Conservation (phyloP, 2,797 vertebrate species). For the Sebastes minor region DNA sequence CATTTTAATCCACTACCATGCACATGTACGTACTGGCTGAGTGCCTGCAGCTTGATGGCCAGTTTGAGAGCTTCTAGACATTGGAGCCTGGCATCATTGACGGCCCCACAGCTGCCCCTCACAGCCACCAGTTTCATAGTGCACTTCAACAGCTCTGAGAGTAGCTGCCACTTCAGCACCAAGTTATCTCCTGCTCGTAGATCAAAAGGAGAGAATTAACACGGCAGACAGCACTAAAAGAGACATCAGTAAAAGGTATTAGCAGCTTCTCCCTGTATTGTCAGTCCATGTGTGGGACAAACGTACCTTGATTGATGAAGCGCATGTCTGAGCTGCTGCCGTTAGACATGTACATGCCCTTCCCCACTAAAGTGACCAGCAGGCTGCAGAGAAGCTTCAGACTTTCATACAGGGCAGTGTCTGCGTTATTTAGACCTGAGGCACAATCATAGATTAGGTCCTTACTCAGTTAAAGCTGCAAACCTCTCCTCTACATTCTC, state of each 20-base stretch:
- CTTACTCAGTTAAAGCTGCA: background rate
- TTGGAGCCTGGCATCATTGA: slow-evolving; percentile 89
- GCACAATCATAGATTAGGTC: background rate
- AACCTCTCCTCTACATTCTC: background rate
- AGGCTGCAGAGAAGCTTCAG: slow-evolving; percentile 91
- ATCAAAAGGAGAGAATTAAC: background rate
- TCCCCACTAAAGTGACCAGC: slow-evolving; percentile 86
- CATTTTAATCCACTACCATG: background rate
- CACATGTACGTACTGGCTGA: slow-evolving; percentile 80
- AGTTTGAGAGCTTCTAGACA: slow-evolving; percentile 92
- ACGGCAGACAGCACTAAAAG: background rate
- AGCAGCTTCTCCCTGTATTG: background rate
- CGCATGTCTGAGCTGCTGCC: slow-evolving; percentile 61
- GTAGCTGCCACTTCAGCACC: slow-evolving; percentile 92
- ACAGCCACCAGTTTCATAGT: slow-evolving; percentile 83
- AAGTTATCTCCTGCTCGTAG: slow-evolving; percentile 85
- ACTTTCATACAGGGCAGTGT: slow-evolving; percentile 84
- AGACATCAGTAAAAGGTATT: background rate
- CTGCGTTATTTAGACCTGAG: slow-evolving; percentile 86
- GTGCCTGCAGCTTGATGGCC: slow-evolving; percentile 87
- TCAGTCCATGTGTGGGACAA: background rate
- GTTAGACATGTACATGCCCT: slow-evolving; percentile 77
- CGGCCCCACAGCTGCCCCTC: slow-evolving; percentile 80
- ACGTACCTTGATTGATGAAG: slow-evolving; percentile 87
- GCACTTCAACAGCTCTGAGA: slow-evolving; percentile 87